A percentile compares a stretch with the other conserved stretches of the same genome.
Conservation (phyloP, 2,797 vertebrate species). For the Hippopotamyrus pictus region DNA sequence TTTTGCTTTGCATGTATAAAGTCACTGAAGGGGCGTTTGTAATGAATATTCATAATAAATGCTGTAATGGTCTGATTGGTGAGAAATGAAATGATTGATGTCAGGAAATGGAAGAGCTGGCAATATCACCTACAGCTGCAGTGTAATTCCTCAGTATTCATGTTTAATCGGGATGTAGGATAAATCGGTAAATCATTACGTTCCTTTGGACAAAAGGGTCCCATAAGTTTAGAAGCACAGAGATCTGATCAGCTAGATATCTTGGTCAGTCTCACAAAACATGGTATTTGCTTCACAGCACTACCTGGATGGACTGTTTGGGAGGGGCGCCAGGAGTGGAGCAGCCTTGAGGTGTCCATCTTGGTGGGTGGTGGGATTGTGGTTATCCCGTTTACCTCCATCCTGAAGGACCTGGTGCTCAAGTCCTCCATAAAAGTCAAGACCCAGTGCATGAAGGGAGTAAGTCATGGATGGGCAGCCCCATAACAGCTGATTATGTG, state of each 20-base stretch:
- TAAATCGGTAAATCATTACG: neutral
- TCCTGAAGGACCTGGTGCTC: constrained; percentile 85
- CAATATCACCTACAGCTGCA: neutral
- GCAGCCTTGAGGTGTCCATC: constrained; percentile 87
- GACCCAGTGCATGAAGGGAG: constrained; percentile 79
- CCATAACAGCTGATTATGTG: neutral
- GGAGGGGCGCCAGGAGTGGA: constrained; percentile 90
- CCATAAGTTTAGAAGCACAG: neutral
- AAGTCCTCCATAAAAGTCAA: constrained; percentile 81
- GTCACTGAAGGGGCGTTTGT: neutral
- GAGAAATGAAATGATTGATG: neutral
- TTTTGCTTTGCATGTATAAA: neutral
- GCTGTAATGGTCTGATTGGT: neutral
- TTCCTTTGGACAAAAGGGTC: neutral
- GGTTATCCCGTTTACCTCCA: constrained; percentile 76
- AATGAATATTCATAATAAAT: neutral
- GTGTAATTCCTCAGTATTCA: neutral
- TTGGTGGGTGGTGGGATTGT: constrained; percentile 91
- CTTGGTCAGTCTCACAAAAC: neutral
- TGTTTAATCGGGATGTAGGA: neutral
- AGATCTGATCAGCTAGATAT: neutral
- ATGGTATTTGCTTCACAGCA: constrained; percentile 56
- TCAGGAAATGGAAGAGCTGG: neutral
- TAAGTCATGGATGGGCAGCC: too few relatives aligned
- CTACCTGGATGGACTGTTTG: constrained; percentile 75